These are phyloP conservation scores for Amphibalanus amphitrite DNA, from an alignment of 1,140 invertebrate genomes.

Conservation along the genomic window DNA sequence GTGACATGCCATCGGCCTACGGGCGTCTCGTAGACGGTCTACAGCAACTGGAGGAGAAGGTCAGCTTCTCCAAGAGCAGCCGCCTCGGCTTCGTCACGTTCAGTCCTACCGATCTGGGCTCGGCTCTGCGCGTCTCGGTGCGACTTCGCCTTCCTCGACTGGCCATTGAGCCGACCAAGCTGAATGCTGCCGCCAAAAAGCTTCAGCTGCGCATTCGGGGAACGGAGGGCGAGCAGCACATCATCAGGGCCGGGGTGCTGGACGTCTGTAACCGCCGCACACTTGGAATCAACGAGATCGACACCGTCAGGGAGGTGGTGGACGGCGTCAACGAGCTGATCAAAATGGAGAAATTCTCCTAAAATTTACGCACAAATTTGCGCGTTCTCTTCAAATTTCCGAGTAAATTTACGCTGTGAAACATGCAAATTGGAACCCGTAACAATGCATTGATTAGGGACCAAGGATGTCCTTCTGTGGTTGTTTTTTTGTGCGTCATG, in stretches of 20 bases:
- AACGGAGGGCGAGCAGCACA: slow-evolving; percentile 31
- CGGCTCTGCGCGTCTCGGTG: slow-evolving; percentile 62
- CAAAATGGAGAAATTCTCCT: slow-evolving; percentile 30
- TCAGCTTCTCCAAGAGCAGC: slow-evolving; percentile 52
- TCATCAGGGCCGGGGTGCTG: slow-evolving; percentile 28
- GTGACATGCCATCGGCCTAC: slow-evolving; percentile 45
- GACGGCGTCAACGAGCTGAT: slow-evolving; percentile 55
- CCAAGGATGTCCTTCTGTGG: no score
- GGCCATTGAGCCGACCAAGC: slow-evolving; percentile 55
- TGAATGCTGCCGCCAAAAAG: slow-evolving; percentile 60
- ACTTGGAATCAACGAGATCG: slow-evolving; percentile 53
- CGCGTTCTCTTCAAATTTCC: no score
- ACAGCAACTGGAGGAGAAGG: slow-evolving; percentile 38
- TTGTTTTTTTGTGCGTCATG: no score
- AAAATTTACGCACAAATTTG: no score
- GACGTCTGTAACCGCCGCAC: slow-evolving; percentile 62
- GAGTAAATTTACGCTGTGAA: no score
- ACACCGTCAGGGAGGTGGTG: slow-evolving; percentile 66
- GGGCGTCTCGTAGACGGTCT: slow-evolving; percentile 21
- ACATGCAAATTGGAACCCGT: no score
- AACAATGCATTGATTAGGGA: no score
- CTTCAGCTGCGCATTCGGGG: slow-evolving; percentile 47
- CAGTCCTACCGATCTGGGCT: slow-evolving; percentile 67
- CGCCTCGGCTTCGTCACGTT: slow-evolving; percentile 69
- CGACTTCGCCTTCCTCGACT: slow-evolving; percentile 64